Conservation (phyloP, 2,888 invertebrate genomes). For the Lissocephala sabroskyi region DNA sequence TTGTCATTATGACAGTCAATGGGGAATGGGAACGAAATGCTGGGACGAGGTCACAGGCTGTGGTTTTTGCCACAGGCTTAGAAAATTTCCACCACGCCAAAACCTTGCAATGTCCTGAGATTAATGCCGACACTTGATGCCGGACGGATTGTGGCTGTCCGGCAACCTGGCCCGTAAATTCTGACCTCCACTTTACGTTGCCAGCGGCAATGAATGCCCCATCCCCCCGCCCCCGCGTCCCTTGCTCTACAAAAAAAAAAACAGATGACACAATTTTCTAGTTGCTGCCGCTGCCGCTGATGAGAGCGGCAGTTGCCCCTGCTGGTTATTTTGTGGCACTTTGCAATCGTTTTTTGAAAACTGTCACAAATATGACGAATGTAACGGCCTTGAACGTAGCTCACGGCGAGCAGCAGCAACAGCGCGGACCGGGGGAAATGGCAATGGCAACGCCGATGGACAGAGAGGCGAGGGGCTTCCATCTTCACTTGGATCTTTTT, state of each 20-base stretch:
- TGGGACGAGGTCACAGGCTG: background rate
- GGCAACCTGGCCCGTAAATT: constrained; percentile 24
- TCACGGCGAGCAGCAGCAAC: background rate
- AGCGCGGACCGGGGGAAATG: too few relatives aligned
- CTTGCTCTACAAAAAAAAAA: constrained; percentile 17
- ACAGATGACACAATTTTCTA: constrained; percentile 40
- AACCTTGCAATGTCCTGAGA: background rate
- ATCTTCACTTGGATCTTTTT: too few relatives aligned
- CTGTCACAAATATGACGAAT: constrained; percentile 40
- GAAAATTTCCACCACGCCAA: constrained; percentile 18
- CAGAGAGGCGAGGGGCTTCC: too few relatives aligned
- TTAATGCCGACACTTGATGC: constrained; percentile 14
- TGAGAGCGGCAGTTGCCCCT: background rate
- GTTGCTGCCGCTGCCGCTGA: background rate
- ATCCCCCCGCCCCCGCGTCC: too few relatives aligned
- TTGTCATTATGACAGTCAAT: constrained; percentile 32
- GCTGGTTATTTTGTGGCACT: constrained; percentile 23
- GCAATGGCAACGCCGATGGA: too few relatives aligned
- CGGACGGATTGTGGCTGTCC: background rate
- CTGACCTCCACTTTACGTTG: constrained; percentile 9
- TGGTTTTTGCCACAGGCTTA: constrained; percentile 4
- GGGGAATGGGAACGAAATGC: background rate
- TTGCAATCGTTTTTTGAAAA: constrained; percentile 35
- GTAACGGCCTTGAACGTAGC: constrained; percentile 34
- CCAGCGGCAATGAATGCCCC: too few relatives aligned